Conservation (phyloP, 2,797 vertebrate species). For the Rhincodon typus region DNA sequence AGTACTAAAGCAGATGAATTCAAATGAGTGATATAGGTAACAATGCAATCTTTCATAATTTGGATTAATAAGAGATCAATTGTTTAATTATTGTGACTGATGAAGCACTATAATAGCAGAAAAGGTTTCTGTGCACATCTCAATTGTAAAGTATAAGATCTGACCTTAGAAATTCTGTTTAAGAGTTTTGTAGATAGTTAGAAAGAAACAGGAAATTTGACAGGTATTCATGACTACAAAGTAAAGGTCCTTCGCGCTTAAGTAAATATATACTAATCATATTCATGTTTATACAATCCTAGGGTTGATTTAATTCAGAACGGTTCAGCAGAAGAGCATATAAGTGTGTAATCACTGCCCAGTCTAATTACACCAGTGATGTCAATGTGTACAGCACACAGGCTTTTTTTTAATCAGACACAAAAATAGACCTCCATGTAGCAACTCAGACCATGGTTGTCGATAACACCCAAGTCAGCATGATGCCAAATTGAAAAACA, state of each 20-base stretch:
- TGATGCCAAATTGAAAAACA: neutral
- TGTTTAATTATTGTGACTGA: neutral
- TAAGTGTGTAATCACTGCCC: neutral
- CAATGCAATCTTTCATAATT: neutral
- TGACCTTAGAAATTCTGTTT: neutral
- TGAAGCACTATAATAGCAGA: neutral
- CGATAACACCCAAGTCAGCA: neutral
- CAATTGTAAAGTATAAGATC: neutral
- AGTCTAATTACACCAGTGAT: neutral
- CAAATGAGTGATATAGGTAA: neutral
- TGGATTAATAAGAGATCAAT: neutral
- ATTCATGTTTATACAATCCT: neutral
- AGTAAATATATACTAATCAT: constrained; percentile 1
- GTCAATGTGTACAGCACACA: neutral
- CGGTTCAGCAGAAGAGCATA: neutral
- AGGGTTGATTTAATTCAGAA: neutral
- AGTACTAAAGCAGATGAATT: neutral
- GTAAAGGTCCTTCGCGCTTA: neutral
- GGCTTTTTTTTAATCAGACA: neutral
- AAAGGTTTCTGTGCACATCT: neutral
- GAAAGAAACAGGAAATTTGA: constrained; percentile 13
- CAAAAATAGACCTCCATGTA: neutral
- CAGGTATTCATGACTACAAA: neutral
- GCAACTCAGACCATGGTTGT: neutral
- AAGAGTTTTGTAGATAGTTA: neutral